These are phyloP conservation scores for Paracanthobrama guichenoti DNA, from an alignment of 2,113 vertebrate genomes.

Conservation along the genomic window DNA sequence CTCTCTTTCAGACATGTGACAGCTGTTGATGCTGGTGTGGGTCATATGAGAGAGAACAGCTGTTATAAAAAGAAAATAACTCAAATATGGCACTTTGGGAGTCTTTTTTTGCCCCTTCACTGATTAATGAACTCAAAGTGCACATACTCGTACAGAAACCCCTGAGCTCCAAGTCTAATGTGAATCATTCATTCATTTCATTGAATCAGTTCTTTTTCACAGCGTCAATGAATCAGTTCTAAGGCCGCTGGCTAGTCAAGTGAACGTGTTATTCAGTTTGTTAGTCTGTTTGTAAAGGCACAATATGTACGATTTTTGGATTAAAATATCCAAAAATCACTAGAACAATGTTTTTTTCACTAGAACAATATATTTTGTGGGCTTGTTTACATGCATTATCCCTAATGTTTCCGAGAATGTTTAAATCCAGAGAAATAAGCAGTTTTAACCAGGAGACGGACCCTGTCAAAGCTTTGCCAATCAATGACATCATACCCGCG, in stretches of 20 bases:
- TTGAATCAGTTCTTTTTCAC: not conserved
- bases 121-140: not conserved
- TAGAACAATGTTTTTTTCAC: too few relatives aligned
- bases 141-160: not conserved
- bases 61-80: not conserved
- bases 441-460: too few relatives aligned
- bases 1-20: not conserved
- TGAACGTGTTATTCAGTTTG: not conserved
- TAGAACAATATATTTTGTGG: too few relatives aligned
- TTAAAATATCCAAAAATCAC: too few relatives aligned
- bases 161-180: not conserved
- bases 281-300: too few relatives aligned
- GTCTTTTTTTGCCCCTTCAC: not conserved
- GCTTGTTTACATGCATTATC: too few relatives aligned
- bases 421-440: too few relatives aligned
- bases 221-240: not conserved
- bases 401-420: too few relatives aligned
- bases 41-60: conserved; percentile 3
- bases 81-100: not conserved
- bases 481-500: too few relatives aligned
- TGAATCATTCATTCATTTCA: not conserved
- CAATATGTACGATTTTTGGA: too few relatives aligned
- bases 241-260: not conserved
- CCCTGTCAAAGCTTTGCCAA: too few relatives aligned
- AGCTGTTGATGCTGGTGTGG: not conserved